Conservation (phyloP, 1,140 invertebrate species). For the Microplitis mediator region DNA sequence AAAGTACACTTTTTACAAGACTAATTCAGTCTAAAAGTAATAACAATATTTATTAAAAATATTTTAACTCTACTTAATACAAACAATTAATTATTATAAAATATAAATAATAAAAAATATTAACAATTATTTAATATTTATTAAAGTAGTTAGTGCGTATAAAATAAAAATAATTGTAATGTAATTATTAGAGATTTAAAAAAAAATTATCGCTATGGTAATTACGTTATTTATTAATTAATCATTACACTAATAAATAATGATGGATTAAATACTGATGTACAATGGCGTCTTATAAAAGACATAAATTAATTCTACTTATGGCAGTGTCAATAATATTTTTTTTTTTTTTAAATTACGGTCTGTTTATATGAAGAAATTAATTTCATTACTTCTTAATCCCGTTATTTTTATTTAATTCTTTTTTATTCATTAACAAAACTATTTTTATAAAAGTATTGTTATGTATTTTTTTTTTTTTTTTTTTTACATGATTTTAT, state of each 20-base stretch:
- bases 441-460: not conserved
- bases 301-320: conserved; percentile 41
- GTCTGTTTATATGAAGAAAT: not conserved
- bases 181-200: too few species aligned
- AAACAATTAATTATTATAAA: not conserved
- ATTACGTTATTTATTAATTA: conserved; percentile 29
- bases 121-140: too few species aligned
- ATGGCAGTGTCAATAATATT: conserved; percentile 51
- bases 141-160: too few species aligned
- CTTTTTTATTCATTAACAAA: not conserved
- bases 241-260: conserved; percentile 55
- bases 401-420: not conserved
- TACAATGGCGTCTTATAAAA: conserved; percentile 49
- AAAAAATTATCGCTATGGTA: conserved; percentile 30
- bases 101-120: not conserved
- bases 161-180: too few species aligned
- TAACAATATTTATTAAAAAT: conserved; percentile 6
- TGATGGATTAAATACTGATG: conserved; percentile 60
- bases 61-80: not conserved
- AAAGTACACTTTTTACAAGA: conserved; percentile 32
- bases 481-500: conserved; percentile 24
- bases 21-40: conserved; percentile 17
- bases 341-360: not conserved
- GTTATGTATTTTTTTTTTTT: too few species aligned
- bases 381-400: not conserved